Evolutionary conservation across 2,797 vertebrate genomes (phyloP).

Genomic region (Pangasius djambal): DNA sequence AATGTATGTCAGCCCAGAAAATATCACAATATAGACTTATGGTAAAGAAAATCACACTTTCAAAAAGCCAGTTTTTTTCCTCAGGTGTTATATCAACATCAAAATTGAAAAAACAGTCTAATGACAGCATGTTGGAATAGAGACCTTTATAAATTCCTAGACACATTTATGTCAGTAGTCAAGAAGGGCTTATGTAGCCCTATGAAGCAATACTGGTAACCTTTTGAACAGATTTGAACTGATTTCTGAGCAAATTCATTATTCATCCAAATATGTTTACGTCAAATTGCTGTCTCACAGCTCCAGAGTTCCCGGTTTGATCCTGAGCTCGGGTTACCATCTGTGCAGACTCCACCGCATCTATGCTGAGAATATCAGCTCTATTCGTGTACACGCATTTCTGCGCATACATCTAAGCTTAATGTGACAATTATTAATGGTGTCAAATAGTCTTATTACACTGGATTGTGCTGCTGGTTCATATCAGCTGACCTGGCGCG

Average conservation of each 20-base stretch:
- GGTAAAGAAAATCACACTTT: not conserved
- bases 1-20: not conserved
- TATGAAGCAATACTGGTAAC: not conserved
- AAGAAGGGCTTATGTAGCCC: not conserved
- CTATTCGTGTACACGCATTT: not conserved
- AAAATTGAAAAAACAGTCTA: not conserved
- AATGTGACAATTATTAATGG: slow-evolving; percentile 1
- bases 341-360: not conserved
- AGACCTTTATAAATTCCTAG: not conserved
- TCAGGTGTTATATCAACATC: not conserved
- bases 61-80: not conserved
- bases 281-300: not conserved
- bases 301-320: not conserved
- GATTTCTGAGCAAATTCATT: not conserved
- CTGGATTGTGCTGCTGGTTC: not conserved
- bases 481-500: not conserved
- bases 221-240: not conserved
- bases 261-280: not conserved
- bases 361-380: not conserved
- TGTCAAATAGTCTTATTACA: not conserved
- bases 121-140: not conserved
- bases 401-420: not conserved
- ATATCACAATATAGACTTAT: not conserved
- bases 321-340: not conserved
- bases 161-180: not conserved